Base-by-base conservation (phyloP, 2,888 invertebrate genomes). In the Leucania comma region DNA sequence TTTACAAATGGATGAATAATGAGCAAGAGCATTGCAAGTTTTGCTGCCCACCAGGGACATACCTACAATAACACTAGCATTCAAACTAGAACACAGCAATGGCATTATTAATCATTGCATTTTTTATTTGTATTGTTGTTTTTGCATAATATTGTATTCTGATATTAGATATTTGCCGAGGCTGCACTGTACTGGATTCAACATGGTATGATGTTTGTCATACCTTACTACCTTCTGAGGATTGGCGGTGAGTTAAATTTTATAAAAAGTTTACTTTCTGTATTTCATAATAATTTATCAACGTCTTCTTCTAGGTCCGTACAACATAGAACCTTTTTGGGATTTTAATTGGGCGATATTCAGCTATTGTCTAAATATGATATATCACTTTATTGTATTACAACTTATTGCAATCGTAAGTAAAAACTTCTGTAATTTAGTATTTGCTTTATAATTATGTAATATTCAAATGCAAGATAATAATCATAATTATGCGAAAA, bases 121-220 rank as follows among this genome's bases (percentile, higher is more conserved):
- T n/a, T 53, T 22, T 24, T 14, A n/a, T 26, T 10, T 53, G 14
- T 46, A 38, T 48, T 35, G 20, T 22, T 42, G 24, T 24, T 0
- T 38, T 46, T 22, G 54, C 4, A 26, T 42, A 68, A 57, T 14
- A 59, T 46, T 57, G 3, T 60, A 29, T 80, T 66, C 59, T 72
- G 20, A 66, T 87, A 76, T 53, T 95, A 98, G 98, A 97, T 99
- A 91, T 98, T 98, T 83, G 98, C 98, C 91, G 99, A 99, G 95
- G 98, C 98, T 89, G 98, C 98, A 80, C 97, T 98, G 71, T 99
- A 99, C 94, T 99, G 98, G 97, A 97, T 99, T 90, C 99, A 99
- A 94, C 99, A 99, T 96, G 97, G 98, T 82, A 97, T 99, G 96
- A 99, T 99, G 97, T 97, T 99, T 93, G 97, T 99, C 70, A 98